phyloP scores from a whole-genome alignment of 2,888 invertebrate genomes.

The Sialis fuliginosa region DNA sequence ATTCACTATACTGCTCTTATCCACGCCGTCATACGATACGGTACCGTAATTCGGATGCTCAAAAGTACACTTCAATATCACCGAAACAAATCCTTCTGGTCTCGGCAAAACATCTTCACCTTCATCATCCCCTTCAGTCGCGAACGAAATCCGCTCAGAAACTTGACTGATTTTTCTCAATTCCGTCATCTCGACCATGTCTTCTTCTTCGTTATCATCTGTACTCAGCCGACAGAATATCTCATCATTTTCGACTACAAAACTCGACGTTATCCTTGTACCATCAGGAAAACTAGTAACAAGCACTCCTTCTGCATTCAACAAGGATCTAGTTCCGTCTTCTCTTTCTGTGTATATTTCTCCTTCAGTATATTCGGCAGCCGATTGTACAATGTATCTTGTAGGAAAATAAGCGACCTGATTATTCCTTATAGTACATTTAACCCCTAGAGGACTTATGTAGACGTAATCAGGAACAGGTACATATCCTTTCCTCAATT shows the following conservation, averaged over 20 bases:
- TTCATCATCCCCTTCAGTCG: background rate
- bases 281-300: slow-evolving; percentile 14
- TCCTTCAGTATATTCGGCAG: background rate
- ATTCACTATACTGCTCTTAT: slow-evolving; percentile 15
- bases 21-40: slow-evolving; percentile 26
- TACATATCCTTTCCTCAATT: background rate
- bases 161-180: background rate
- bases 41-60: slow-evolving; percentile 36
- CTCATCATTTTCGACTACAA: slow-evolving; percentile 15
- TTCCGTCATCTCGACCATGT: background rate
- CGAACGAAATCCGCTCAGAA: background rate
- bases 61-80: slow-evolving; percentile 18
- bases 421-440: background rate
- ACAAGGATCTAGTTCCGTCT: slow-evolving; percentile 2
- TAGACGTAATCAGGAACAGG: slow-evolving; percentile 3
- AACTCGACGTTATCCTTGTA: slow-evolving; percentile 17
- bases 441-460: background rate
- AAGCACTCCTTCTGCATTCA: background rate
- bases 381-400: background rate
- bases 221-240: slow-evolving; percentile 9
- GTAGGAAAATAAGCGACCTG: background rate
- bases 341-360: slow-evolving; percentile 1
- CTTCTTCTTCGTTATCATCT: slow-evolving; percentile 18
- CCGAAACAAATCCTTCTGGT: slow-evolving; percentile 19
- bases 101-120: background rate